Evolutionary conservation across 1,140 invertebrate species (phyloP).

Genomic region (Drosophila paulistorum): DNA sequence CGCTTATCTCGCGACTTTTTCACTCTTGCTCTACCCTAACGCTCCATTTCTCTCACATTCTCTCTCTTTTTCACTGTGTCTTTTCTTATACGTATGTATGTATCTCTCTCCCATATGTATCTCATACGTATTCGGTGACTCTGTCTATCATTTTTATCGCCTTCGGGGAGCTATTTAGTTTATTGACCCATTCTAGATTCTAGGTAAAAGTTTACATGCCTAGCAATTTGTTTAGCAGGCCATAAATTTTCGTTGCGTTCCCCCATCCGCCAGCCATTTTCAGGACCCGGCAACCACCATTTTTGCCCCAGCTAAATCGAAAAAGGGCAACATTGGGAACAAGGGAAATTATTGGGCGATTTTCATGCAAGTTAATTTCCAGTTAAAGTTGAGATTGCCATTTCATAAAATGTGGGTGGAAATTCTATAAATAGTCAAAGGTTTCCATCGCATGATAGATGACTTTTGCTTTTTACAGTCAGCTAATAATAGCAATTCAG

Average conservation of each 20-base stretch:
- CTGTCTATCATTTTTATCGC: constrained; percentile 68
- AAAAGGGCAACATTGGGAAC: constrained; percentile 7
- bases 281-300: not conserved
- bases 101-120: not conserved
- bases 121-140: constrained; percentile 18
- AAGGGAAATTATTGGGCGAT: constrained; percentile 43
- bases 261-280: not conserved
- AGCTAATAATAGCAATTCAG: constrained; percentile 53
- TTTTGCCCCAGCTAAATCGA: constrained; percentile 1
- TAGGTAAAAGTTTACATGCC: constrained; percentile 57
- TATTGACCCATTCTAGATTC: constrained; percentile 63
- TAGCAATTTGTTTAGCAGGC: constrained; percentile 65
- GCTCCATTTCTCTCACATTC: not conserved
- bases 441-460: constrained; percentile 60
- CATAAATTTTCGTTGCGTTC: constrained; percentile 49
- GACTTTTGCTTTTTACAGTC: constrained; percentile 42
- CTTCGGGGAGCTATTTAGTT: constrained; percentile 59
- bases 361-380: constrained; percentile 75
- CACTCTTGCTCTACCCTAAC: constrained; percentile 7
- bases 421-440: constrained; percentile 56
- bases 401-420: constrained; percentile 5
- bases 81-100: not conserved
- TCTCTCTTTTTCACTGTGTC: constrained; percentile 5
- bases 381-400: constrained; percentile 64
- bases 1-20: constrained; percentile 65